Evolutionary conservation across 2,113 vertebrate genomes (phyloP).

Genomic region (Python bivittatus): DNA sequence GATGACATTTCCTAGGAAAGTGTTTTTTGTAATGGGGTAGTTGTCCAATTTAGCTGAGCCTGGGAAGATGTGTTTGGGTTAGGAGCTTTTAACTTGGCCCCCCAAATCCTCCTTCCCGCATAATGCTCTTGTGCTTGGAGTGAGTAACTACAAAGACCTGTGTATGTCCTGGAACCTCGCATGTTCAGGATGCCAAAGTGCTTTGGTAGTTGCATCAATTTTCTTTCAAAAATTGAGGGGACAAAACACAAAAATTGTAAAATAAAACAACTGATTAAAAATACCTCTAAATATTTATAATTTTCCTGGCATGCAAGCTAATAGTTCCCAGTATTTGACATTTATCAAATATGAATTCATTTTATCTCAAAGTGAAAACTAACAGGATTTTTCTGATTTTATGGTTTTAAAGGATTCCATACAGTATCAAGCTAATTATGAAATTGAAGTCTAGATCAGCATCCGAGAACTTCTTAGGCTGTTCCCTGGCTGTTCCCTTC

Average conservation of each 20-base stretch:
- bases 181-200: not conserved
- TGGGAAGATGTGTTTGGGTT: not conserved
- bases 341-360: conserved; percentile 5
- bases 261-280: not conserved
- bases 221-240: not conserved
- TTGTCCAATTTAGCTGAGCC: not conserved
- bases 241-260: not conserved
- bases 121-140: not conserved
- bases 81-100: not conserved
- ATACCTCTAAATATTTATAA: not conserved
- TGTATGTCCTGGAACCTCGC: not conserved
- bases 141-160: not conserved
- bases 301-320: not conserved
- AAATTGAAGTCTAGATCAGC: conserved; percentile 3
- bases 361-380: not conserved
- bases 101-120: not conserved
- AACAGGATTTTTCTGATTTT: not conserved
- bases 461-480: not conserved
- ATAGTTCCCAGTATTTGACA: not conserved
- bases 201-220: not conserved
- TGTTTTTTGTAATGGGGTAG: not conserved
- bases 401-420: conserved; percentile 31
- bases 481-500: conserved; percentile 6
- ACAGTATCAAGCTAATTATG: not conserved
- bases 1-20: not conserved